Evolutionary conservation across 2,113 vertebrate species (phyloP).

Genomic region (Saguinus imperator): DNA sequence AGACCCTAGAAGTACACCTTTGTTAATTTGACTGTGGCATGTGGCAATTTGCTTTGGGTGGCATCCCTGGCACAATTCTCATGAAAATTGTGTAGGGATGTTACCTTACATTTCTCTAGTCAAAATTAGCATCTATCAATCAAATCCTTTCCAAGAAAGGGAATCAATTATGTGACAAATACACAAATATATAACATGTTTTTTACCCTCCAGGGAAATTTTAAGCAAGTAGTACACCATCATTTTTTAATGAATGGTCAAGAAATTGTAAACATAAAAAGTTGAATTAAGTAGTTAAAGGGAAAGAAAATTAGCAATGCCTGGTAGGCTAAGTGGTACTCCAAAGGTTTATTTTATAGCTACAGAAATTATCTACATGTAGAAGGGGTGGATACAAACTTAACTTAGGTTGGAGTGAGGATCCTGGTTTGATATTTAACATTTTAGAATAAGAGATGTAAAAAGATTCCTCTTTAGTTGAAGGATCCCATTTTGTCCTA

Average conservation of each 20-base stretch:
- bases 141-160: slow-evolving; percentile 2
- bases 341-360: not conserved
- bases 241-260: not conserved
- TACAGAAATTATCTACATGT: not conserved
- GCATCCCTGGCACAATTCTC: not conserved
- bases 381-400: not conserved
- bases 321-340: not conserved
- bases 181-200: not conserved
- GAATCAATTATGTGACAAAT: not conserved
- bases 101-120: not conserved
- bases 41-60: not conserved
- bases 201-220: not conserved
- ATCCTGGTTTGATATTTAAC: not conserved
- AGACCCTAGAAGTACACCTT: not conserved
- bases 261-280: not conserved
- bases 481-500: not conserved
- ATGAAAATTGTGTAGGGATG: not conserved
- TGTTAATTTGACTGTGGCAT: not conserved
- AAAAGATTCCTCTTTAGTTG: not conserved
- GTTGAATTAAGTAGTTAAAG: not conserved
- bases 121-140: slow-evolving; percentile 21
- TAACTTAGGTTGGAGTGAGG: not conserved
- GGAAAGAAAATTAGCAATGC: not conserved
- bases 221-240: not conserved
- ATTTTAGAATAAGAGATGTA: not conserved